Base-by-base conservation (phyloP, 1,140 invertebrate species). In the Drosophila equinoxialis region DNA sequence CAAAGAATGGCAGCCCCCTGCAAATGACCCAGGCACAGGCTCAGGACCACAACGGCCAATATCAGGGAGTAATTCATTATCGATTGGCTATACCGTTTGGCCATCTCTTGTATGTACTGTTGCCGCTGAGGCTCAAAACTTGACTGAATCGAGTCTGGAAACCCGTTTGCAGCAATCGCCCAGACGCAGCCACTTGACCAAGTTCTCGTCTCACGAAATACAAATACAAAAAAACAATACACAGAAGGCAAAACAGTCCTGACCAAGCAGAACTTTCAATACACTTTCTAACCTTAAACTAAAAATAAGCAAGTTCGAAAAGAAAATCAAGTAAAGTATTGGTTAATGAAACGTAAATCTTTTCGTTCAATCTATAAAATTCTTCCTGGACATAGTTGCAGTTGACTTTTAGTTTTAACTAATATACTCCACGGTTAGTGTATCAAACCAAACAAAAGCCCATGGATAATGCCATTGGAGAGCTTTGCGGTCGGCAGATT, bases 1-100 rank as follows among this genome's bases (percentile, higher is more conserved):
- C 83, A 89, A 5, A 77, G 59, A 2, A 87, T 87, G 2, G 83
- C 63, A 42, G 79, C 84, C 0, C 65, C 80, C 51, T 68, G 68
- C 13, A 78, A 26, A 11, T 71, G 73, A 7, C 75, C 57, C 5
- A 67, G 6, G 14, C 64, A 64, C 2, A 74, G 55, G 10, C 67
- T 45, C 1, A 89, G 42, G 30, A 71, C 10, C 6, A 67, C 68
- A 2, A 60, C 23, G 8, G 35, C 35, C 7, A 65, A 35, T 17
- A 30, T 20, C n/a, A 65, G 6, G 26, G 54, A 57, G 37, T 80
- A 67, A 76, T 65, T 84, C 80, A 82, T 83, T 55, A 26, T 35
- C 59, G 20, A 45, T 58, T 17, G 35, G 39, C 14, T 54, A 5
- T 6, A 17, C 6, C 6, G 4, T 14, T 59, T 26, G 42, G 20